Conservation (phyloP, 35 echinoderm and acorn worm genomes). For the Ptychodera flava region DNA sequence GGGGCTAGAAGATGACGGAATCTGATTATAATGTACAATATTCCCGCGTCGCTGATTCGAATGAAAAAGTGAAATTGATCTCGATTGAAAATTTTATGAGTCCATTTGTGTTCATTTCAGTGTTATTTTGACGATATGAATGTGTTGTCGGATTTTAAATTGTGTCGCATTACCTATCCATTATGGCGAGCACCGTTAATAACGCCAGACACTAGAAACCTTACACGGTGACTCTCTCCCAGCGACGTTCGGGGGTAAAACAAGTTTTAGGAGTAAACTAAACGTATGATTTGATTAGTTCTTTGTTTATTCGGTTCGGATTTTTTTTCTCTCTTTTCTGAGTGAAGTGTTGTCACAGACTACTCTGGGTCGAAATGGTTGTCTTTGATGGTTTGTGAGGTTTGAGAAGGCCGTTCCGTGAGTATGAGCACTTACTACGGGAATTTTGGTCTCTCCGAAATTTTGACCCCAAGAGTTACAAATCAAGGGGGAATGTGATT, state of each 20-base stretch:
- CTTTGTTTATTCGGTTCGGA: not conserved
- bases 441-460: no score
- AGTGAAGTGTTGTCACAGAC: no score
- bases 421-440: no score
- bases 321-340: no score
- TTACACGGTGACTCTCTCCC: not conserved
- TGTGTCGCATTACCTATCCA: not conserved
- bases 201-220: not conserved
- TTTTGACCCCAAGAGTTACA: no score
- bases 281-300: not conserved
- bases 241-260: not conserved
- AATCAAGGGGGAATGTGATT: not conserved
- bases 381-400: no score
- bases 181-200: not conserved
- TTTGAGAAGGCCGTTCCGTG: no score
- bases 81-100: not conserved
- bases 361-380: no score
- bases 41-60: not conserved
- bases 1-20: not conserved
- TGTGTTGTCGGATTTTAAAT: not conserved
- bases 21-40: not conserved
- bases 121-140: not conserved
- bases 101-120: slow-evolving; percentile 1
- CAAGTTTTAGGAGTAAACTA: not conserved
- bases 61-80: not conserved